phyloP scores from a whole-genome alignment of 2,888 invertebrate species.

The Caenorhabditis sp. region DNA sequence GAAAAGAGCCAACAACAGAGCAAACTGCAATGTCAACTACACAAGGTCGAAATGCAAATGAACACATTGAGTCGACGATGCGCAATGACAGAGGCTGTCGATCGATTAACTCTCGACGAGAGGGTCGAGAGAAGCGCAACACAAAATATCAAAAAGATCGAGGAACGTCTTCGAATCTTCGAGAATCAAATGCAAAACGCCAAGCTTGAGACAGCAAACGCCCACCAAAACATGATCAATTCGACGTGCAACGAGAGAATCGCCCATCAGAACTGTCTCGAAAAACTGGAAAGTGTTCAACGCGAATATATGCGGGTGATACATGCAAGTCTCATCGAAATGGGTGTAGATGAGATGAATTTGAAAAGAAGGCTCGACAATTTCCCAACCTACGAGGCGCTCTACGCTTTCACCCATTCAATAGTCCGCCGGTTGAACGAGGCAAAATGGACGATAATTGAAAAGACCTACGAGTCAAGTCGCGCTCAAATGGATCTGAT shows the following conservation, averaged over 20 bases:
- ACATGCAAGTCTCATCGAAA: constrained; percentile 31
- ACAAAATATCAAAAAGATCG: constrained; percentile 47
- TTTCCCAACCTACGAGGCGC: constrained; percentile 67
- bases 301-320: constrained; percentile 63
- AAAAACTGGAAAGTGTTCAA: constrained; percentile 68
- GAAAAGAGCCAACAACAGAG: constrained; percentile 65
- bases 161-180: constrained; percentile 54
- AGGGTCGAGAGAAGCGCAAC: constrained; percentile 43
- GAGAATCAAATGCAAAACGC: constrained; percentile 55
- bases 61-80: constrained; percentile 46
- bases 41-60: constrained; percentile 57
- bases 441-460: constrained; percentile 51
- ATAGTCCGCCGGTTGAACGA: constrained; percentile 57
- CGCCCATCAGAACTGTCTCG: constrained; percentile 61
- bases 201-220: constrained; percentile 52
- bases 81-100: constrained; percentile 58
- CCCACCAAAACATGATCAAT: constrained; percentile 60
- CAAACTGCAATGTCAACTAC: constrained; percentile 52
- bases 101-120: constrained; percentile 54
- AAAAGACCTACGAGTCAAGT: constrained; percentile 55
- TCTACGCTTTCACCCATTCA: constrained; percentile 67
- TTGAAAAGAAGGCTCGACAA: constrained; percentile 56
- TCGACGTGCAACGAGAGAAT: constrained; percentile 53
- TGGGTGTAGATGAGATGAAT: constrained; percentile 21
- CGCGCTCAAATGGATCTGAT: constrained; percentile 56